Base-by-base conservation (phyloP, 2,797 vertebrate genomes). In the Argya squamiceps region DNA sequence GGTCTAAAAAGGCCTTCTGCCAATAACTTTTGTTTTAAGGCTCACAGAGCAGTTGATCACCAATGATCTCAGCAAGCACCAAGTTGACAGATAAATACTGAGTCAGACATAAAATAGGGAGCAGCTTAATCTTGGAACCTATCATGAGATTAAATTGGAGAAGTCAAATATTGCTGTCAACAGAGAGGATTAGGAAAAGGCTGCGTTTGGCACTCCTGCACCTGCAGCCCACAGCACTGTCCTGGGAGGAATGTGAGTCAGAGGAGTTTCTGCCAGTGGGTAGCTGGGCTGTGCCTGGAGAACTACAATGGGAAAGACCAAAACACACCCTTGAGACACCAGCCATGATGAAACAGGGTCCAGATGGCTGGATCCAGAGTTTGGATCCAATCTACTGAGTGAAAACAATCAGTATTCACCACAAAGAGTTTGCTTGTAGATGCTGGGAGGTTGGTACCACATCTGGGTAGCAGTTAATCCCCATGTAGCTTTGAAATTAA, bases 121-220 rank as follows among this genome's bases (percentile, higher is more conserved):
- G 85, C 62, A 96, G 83, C 47, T 88, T 93, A 39, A 16, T 88
- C 88, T 71, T 49, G 23, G 59, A 76, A 73, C 30, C 12, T 47
- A 64, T 80, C 6, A 74, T 34, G 59, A 92, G 62, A 94, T 93
- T 88, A 84, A 65, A 90, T 44, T 0, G 0, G 46, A 88, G 79
- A 89, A 95, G 73, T 59, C 50, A 86, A 95, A 50, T 29, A 44
- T 79, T 18, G 19, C 80, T 68, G 73, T 92, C 89, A 94, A 91
- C 65, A 55, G 65, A 46, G 39, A 78, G 27, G 34, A 94, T 94
- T 65, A 92, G 62, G 39, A 84, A 68, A 75, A 94, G 62, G 47
- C 79, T 75, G 32, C 0, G 0, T 83, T 71, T 71, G 84, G 46
- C 76, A 88, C 58, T 65, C 32, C 34, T 67, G 23, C 11, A 2